Conservation (phyloP, 2,888 invertebrate species). For the Apeira syringaria region DNA sequence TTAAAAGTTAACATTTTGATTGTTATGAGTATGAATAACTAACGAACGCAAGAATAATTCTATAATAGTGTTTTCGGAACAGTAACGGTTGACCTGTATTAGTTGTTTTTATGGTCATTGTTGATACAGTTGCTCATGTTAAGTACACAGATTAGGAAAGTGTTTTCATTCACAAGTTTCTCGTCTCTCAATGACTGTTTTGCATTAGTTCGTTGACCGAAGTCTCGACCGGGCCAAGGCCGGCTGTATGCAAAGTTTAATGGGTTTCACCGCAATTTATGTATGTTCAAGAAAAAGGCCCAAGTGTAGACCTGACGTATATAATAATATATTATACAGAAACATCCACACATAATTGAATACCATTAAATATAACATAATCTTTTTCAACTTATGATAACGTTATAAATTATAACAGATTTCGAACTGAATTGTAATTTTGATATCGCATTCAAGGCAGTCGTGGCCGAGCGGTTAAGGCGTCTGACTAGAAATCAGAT, state of each 20-base stretch:
- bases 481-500: slow-evolving; percentile 95
- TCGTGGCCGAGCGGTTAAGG: slow-evolving; percentile 95
- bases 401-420: too few species aligned
- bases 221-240: slow-evolving; percentile 10
- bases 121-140: slow-evolving; percentile 22
- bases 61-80: slow-evolving; percentile 37
- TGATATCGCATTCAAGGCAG: slow-evolving; percentile 65
- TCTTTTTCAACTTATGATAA: too few species aligned
- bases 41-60: slow-evolving; percentile 24
- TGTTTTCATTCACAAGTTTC: slow-evolving; percentile 22
- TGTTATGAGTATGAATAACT: too few species aligned
- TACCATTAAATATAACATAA: too few species aligned
- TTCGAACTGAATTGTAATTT: slow-evolving; percentile 37
- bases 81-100: slow-evolving; percentile 42
- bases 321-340: too few species aligned
- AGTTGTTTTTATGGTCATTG: slow-evolving; percentile 10
- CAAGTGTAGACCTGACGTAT: too few species aligned
- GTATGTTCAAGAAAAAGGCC: not conserved
- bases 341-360: too few species aligned
- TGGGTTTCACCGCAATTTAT: not conserved
- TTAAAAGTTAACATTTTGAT: too few species aligned
- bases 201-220: slow-evolving; percentile 17
- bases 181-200: slow-evolving; percentile 21
- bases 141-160: slow-evolving; percentile 20
- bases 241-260: slow-evolving; percentile 7